These are phyloP conservation scores for Pseudomyrmex concolor DNA, from an alignment of 1,140 invertebrate species.

Conservation along the genomic window DNA sequence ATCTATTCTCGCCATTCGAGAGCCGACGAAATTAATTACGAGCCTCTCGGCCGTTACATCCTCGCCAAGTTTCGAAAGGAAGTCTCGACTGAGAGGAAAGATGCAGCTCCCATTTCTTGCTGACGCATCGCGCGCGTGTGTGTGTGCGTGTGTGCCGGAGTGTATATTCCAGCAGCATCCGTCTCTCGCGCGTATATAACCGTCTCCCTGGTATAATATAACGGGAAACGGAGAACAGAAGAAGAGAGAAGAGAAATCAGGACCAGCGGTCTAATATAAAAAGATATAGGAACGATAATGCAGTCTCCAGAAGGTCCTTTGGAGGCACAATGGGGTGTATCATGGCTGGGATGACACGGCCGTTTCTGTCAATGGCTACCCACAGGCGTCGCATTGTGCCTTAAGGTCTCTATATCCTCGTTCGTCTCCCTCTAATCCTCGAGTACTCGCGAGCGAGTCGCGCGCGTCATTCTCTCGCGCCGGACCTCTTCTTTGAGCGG, in stretches of 20 bases:
- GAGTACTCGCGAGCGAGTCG: conserved; percentile 37
- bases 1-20: conserved; percentile 35
- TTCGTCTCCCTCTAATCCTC: conserved; percentile 14
- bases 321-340: conserved; percentile 78
- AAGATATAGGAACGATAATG: conserved; percentile 76
- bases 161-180: conserved; percentile 54
- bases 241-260: conserved; percentile 64
- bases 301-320: conserved; percentile 74
- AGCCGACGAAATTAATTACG: conserved; percentile 67
- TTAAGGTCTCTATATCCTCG: conserved; percentile 71
- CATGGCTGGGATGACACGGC: conserved; percentile 78
- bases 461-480: conserved; percentile 45
- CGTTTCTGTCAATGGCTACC: conserved; percentile 78
- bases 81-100: conserved; percentile 12
- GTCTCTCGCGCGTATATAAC: conserved; percentile 13
- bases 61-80: conserved; percentile 52
- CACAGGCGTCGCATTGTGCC: conserved; percentile 71
- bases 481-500: conserved; percentile 15
- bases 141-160: conserved; percentile 25
- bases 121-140: conserved; percentile 61
- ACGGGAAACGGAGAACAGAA: conserved; percentile 47
- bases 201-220: not conserved
- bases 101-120: conserved; percentile 59
- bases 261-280: conserved; percentile 72
- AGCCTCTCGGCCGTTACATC: conserved; percentile 22